Evolutionary conservation across 2,888 invertebrate genomes (phyloP).

Genomic region (Tolmerus cingulatus): DNA sequence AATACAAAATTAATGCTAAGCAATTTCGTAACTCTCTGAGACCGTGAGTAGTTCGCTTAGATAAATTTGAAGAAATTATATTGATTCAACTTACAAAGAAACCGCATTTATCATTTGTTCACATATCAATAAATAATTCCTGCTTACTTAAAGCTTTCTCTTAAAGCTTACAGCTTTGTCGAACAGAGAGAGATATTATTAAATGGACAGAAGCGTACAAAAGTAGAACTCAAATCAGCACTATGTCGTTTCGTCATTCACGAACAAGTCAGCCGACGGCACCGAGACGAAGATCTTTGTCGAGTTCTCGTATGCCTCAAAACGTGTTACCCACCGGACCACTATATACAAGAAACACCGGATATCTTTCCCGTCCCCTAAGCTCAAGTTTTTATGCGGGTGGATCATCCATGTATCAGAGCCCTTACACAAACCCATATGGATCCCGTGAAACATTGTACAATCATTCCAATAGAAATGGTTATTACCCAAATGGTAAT

Average conservation of each 20-base stretch:
- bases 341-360: constrained; percentile 52
- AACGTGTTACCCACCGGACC: constrained; percentile 53
- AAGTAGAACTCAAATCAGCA: constrained; percentile 30
- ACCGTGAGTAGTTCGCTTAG: background rate
- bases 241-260: constrained; percentile 63
- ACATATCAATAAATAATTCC: background rate
- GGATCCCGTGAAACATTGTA: constrained; percentile 60
- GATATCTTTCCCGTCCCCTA: constrained; percentile 56
- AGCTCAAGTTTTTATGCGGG: constrained; percentile 60
- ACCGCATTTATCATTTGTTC: background rate
- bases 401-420: constrained; percentile 56
- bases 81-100: background rate
- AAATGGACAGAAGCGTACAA: background rate
- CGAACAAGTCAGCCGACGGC: constrained; percentile 61
- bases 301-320: constrained; percentile 64
- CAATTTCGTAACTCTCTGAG: no score
- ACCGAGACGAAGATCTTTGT: constrained; percentile 65
- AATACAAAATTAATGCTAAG: no score
- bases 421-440: constrained; percentile 60
- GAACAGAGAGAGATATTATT: background rate
- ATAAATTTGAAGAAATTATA: background rate
- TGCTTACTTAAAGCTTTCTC: no score
- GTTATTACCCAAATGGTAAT: constrained; percentile 56
- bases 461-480: constrained; percentile 53
- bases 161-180: background rate